A percentile compares a stretch with the other conserved stretches of the same genome.
Conservation (phyloP, 37 sponge, comb jelly and placozoan genomes). For the Beroe forskalii region DNA sequence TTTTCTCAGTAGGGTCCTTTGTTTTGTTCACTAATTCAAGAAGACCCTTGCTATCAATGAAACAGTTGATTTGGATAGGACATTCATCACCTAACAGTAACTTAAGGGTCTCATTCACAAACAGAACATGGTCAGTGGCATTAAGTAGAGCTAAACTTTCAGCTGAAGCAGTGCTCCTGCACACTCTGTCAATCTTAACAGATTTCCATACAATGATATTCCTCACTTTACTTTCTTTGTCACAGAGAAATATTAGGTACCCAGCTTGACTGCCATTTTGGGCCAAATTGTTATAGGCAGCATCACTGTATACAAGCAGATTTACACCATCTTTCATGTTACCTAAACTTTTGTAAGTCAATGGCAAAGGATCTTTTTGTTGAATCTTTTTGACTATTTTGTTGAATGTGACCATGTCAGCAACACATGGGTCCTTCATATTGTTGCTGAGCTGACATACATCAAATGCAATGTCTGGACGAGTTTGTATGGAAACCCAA, state of each 20-base stretch:
- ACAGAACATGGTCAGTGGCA: not conserved
- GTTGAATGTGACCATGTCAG: not conserved
- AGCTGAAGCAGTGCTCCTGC: not conserved
- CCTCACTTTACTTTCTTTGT: not conserved
- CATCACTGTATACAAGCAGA: not conserved
- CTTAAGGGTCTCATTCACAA: not conserved
- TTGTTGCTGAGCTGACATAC: not conserved
- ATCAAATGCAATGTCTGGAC: not conserved
- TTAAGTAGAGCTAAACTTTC: not conserved
- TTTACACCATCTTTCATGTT: no score
- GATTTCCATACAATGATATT: not conserved
- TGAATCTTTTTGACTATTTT: not conserved
- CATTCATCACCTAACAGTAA: no score
- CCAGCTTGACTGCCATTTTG: not conserved
- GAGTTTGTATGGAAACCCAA: not conserved
- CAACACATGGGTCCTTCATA: not conserved
- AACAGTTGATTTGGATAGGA: no score
- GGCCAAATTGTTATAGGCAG: not conserved
- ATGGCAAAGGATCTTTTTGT: no score
- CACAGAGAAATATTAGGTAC: not conserved
- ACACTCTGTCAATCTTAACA: not conserved
- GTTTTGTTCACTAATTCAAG: no score
- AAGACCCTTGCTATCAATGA: no score
- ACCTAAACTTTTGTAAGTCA: no score
- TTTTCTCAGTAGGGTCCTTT: no score